Base-by-base conservation (phyloP, 1,140 invertebrate genomes). In the Caenorhabditis inopinata region DNA sequence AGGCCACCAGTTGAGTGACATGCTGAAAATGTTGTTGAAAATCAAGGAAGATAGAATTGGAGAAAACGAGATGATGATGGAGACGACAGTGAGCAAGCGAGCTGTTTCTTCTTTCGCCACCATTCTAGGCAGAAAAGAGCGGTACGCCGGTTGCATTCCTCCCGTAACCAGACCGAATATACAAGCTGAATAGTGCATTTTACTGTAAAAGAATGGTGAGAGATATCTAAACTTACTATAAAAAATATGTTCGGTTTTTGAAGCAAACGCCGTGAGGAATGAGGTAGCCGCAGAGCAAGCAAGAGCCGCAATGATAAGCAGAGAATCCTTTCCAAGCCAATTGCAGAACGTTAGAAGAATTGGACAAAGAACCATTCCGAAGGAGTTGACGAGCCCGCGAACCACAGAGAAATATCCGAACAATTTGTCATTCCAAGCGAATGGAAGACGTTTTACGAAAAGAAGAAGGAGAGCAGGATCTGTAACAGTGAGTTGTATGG, bases 21-120 rank as follows among this genome's bases (percentile, higher is more conserved):
- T 21, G 6, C 78, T 81, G 76, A 81, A 83, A 48, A 83, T 42
- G 42, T 76, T 78, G 42, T 83, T 83, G 62, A 83, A 83, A 27
- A 79, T 77, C 21, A 78, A 7, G 14, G 82, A 45, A 16, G 82
- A 80, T 38, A 83, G n/a, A 18, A 83, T 83, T 14, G 82, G 82
- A 32, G 75, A 82, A 11, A 83, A 29, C 9, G 82, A 47, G 23
- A 83, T 83, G 16, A 83, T 68, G 5, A 83, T 74, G 2, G 74
- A 77, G 46, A 83, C 74, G 2, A 82, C 49, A 0, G 82, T 83
- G 1, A 83, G 68, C 1, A 83, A 38, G 18, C 82, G 38, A 42
- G 82, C 82, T 1, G 82, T 83, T 47, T 83, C 74, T 53, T 83
- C 82, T 25, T 83, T 83, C 9, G 82, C 42, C n/a, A 83, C 82